Conservation (phyloP, 2,888 invertebrate genomes). For the Ceriagrion tenellum region DNA sequence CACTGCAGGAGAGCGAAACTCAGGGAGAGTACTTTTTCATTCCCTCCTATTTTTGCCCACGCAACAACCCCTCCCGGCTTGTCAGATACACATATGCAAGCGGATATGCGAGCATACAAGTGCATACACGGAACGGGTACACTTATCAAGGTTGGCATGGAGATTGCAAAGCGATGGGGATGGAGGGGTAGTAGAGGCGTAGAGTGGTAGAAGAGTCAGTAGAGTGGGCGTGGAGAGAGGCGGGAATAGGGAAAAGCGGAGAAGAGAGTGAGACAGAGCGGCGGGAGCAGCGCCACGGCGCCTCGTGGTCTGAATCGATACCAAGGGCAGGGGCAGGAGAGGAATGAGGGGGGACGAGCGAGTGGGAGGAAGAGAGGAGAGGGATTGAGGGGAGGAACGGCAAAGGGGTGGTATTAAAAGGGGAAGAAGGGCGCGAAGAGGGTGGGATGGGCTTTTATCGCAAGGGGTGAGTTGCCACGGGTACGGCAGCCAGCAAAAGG, state of each 20-base stretch:
- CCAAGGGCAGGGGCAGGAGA: not conserved
- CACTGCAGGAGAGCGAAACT: not conserved
- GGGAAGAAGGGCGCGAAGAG: not conserved
- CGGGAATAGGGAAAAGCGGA: conserved; percentile 33
- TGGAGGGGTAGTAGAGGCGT: not conserved
- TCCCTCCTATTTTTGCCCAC: not conserved
- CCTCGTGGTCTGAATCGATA: conserved; percentile 67
- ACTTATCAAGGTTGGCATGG: not conserved
- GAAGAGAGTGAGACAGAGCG: not conserved
- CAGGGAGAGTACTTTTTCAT: not conserved
- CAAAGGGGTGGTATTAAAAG: not conserved
- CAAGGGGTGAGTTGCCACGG: not conserved
- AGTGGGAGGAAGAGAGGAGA: not conserved
- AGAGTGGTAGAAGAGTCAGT: not conserved
- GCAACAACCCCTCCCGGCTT: not conserved
- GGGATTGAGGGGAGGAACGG: not conserved
- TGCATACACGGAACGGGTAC: not conserved
- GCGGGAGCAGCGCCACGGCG: conserved; percentile 38
- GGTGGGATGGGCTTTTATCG: not conserved
- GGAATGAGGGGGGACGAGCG: not conserved
- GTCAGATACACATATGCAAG: not conserved
- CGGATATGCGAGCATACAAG: not conserved
- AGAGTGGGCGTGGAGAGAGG: not conserved
- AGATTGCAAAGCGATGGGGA: not conserved
- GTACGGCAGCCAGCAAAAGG: not conserved